phyloP scores from a whole-genome alignment of 2,888 invertebrate species.

The Rhogogaster chlorosoma region DNA sequence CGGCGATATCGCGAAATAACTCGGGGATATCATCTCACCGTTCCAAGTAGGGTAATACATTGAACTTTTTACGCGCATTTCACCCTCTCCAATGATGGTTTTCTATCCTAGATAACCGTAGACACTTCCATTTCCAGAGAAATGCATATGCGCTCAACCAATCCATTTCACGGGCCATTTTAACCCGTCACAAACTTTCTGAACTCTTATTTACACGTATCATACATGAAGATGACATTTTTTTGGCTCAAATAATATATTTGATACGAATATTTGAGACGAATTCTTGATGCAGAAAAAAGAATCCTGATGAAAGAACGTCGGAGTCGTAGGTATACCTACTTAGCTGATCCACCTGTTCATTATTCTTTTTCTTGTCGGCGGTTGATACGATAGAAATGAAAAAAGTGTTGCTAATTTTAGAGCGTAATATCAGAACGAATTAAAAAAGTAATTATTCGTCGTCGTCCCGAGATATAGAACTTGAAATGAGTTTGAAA shows the following conservation, averaged over 20 bases:
- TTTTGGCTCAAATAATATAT: no score
- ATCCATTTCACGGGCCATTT: background rate
- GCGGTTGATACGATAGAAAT: background rate
- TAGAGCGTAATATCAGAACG: constrained; percentile 11
- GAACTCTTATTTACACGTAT: background rate
- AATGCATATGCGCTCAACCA: background rate
- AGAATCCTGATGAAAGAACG: background rate
- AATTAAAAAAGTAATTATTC: constrained; percentile 47
- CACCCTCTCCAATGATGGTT: background rate
- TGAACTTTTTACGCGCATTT: background rate
- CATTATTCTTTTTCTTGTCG: background rate
- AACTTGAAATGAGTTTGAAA: constrained; percentile 36
- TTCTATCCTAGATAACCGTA: background rate
- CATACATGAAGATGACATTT: background rate
- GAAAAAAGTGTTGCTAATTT: constrained; percentile 35
- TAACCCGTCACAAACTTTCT: background rate
- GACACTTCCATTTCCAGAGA: background rate
- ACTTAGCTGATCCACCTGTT: background rate
- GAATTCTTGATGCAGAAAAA: background rate
- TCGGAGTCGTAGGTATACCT: background rate
- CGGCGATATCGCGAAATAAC: background rate
- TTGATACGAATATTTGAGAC: background rate
- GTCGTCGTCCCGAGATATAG: background rate
- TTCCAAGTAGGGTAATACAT: background rate
- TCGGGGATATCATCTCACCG: constrained; percentile 5